Conservation (phyloP, 1,140 invertebrate species). For the Laupala kohalensis region DNA sequence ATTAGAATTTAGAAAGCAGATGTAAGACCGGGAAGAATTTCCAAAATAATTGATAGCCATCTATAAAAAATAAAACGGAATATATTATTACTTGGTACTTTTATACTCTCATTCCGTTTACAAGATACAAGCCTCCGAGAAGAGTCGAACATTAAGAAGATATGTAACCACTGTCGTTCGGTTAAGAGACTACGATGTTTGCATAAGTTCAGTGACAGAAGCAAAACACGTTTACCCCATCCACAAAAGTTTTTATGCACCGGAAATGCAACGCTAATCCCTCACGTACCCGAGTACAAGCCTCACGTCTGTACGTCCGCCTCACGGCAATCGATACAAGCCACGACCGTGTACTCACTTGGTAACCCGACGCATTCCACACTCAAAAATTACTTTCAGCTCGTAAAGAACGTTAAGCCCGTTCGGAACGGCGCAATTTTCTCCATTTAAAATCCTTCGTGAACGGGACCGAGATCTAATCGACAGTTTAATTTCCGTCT, state of each 20-base stretch:
- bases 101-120: too few species aligned
- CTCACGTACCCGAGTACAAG: too few species aligned
- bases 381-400: not conserved
- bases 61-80: too few species aligned
- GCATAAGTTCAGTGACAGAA: not conserved
- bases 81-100: too few species aligned
- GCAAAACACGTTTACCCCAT: not conserved
- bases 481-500: not conserved
- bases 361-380: not conserved
- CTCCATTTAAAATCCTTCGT: not conserved
- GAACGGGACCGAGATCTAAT: not conserved
- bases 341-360: not conserved
- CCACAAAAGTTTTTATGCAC: not conserved
- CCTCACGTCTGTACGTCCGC: not conserved
- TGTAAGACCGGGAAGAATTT: too few species aligned
- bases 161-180: not conserved
- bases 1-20: too few species aligned
- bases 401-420: not conserved
- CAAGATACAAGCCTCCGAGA: too few species aligned
- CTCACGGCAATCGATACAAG: not conserved
- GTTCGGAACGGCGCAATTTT: not conserved
- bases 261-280: not conserved
- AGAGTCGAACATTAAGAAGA: not conserved
- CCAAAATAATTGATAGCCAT: too few species aligned
- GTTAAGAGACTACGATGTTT: not conserved